Percentiles rank a stretch among this genome's conserved stretches.
These are phyloP conservation scores for Rhagium mordax DNA, from an alignment of 2,888 invertebrate species.

Conservation along the genomic window DNA sequence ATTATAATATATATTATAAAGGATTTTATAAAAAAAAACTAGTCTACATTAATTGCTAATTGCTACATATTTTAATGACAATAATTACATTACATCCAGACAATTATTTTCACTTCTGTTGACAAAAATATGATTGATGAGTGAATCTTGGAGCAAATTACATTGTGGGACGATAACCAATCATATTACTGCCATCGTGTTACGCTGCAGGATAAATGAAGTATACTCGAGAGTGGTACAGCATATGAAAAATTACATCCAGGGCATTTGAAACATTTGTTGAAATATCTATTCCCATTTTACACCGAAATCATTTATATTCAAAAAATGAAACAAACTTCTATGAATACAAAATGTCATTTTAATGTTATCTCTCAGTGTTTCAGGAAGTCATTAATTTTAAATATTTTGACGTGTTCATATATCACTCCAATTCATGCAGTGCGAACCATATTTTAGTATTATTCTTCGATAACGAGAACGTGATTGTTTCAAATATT, in stretches of 20 bases:
- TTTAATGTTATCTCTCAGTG: conserved; percentile 15
- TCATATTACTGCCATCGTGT: too few species aligned
- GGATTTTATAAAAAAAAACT: too few species aligned
- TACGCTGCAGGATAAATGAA: background rate
- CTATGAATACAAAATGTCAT: conserved; percentile 6
- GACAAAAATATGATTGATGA: too few species aligned
- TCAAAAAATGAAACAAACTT: conserved; percentile 24
- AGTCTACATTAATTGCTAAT: too few species aligned
- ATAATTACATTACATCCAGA: too few species aligned
- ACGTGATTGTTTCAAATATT: background rate
- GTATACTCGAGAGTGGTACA: background rate
- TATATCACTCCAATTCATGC: conserved; percentile 7
- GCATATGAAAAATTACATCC: background rate
- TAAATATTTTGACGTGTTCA: conserved; percentile 17
- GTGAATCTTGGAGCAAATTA: too few species aligned
- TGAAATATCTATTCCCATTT: background rate
- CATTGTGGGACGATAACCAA: too few species aligned
- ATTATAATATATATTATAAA: too few species aligned
- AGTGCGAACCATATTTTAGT: background rate
- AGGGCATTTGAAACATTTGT: background rate
- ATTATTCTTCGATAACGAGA: background rate
- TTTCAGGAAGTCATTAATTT: conserved; percentile 24
- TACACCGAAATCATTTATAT: conserved; percentile 8
- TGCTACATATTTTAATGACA: too few species aligned
- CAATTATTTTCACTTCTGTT: too few species aligned